These are phyloP conservation scores for Leptothorax acervorum DNA, from an alignment of 2,888 invertebrate genomes.

Conservation along the genomic window DNA sequence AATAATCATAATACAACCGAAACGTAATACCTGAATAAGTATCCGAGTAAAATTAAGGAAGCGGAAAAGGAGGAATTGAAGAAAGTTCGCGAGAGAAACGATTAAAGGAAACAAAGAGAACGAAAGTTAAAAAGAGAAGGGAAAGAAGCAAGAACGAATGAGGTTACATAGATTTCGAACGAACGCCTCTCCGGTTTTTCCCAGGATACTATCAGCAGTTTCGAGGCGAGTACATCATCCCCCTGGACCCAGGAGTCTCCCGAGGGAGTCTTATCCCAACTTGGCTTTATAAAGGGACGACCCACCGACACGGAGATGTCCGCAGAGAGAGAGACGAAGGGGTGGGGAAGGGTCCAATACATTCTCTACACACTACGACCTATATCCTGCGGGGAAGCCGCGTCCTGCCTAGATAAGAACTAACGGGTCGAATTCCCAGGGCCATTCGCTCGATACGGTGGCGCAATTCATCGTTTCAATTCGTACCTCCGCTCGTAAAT, in stretches of 20 bases:
- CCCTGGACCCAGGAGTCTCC: constrained; percentile 66
- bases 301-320: constrained; percentile 58
- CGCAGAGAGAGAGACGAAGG: constrained; percentile 42
- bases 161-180: constrained; percentile 63
- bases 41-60: constrained; percentile 19
- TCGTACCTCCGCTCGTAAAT: constrained; percentile 49
- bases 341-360: constrained; percentile 34
- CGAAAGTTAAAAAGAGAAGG: constrained; percentile 28
- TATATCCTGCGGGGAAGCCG: constrained; percentile 56
- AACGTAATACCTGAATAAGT: constrained; percentile 5
- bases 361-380: constrained; percentile 61
- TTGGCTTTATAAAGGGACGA: constrained; percentile 74
- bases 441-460: constrained; percentile 48
- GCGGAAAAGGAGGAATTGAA: not conserved
- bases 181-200: constrained; percentile 69
- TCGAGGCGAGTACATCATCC: constrained; percentile 79
- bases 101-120: constrained; percentile 17
- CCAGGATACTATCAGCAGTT: constrained; percentile 78
- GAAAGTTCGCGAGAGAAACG: not conserved
- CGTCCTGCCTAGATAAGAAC: constrained; percentile 69
- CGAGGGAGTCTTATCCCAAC: constrained; percentile 78
- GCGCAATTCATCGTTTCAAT: constrained; percentile 65
- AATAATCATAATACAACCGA: not conserved
- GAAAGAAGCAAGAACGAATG: constrained; percentile 33
- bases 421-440: constrained; percentile 63